Conservation (phyloP, 2,888 invertebrate genomes). For the Sepioteuthis lessoniana region DNA sequence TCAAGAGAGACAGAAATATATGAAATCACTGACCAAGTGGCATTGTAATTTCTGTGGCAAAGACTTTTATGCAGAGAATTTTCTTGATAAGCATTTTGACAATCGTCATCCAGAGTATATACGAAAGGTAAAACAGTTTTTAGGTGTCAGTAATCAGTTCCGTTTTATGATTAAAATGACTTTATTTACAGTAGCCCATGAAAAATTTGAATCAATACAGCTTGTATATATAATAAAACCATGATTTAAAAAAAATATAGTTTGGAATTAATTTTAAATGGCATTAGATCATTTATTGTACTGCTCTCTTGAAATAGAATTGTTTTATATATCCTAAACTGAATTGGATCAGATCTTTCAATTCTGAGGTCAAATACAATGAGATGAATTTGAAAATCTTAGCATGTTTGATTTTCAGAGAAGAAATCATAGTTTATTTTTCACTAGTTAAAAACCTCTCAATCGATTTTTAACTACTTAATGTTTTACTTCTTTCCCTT, state of each 20-base stretch:
- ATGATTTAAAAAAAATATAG: not conserved
- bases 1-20: slow-evolving; percentile 67
- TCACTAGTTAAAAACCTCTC: no score
- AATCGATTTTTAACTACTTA: no score
- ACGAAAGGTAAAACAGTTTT: slow-evolving; percentile 56
- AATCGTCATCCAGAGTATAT: slow-evolving; percentile 67
- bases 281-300: not conserved
- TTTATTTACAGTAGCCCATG: not conserved
- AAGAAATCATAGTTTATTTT: no score
- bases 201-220: not conserved
- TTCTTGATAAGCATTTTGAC: slow-evolving; percentile 69
- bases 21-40: slow-evolving; percentile 67
- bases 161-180: not conserved
- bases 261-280: not conserved
- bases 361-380: no score
- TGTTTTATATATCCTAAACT: not conserved
- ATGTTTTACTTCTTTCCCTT: no score
- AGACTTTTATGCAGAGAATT: slow-evolving; percentile 68
- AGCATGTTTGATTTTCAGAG: no score
- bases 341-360: no score
- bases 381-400: no score
- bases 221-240: not conserved
- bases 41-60: slow-evolving; percentile 72
- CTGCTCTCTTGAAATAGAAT: not conserved
- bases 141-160: not conserved